Conservation (phyloP, 2,888 invertebrate species). For the Apodemia zela region DNA sequence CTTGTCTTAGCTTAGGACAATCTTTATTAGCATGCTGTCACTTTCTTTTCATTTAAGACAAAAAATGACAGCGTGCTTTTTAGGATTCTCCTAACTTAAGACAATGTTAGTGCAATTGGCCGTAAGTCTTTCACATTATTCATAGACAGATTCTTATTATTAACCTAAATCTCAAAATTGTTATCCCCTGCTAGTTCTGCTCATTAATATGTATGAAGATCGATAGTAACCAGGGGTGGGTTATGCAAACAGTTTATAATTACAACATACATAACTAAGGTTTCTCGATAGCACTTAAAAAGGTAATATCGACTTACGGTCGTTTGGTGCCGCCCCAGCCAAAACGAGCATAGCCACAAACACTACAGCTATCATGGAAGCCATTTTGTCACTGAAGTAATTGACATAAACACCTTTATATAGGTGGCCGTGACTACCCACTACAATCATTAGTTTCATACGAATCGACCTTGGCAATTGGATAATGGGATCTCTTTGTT, state of each 20-base stretch:
- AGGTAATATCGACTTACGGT: constrained; percentile 54
- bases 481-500: constrained; percentile 46
- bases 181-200: neutral
- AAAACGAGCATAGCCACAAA: constrained; percentile 42
- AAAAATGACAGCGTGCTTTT: too few relatives aligned
- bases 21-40: too few relatives aligned
- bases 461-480: constrained; percentile 62
- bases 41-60: too few relatives aligned
- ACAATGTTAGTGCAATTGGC: too few relatives aligned
- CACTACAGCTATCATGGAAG: constrained; percentile 47
- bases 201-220: constrained; percentile 28
- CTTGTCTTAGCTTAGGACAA: too few relatives aligned
- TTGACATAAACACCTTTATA: constrained; percentile 61
- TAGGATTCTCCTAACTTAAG: too few relatives aligned
- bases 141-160: neutral
- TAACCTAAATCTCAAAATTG: neutral
- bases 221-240: constrained; percentile 23
- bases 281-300: constrained; percentile 14
- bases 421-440: constrained; percentile 67
- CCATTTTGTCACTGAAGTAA: constrained; percentile 53
- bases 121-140: neutral
- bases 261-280: constrained; percentile 14
- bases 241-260: constrained; percentile 19
- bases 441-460: constrained; percentile 57
- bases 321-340: constrained; percentile 49